Percentiles rank a stretch among this genome's conserved stretches.
Evolutionary conservation across 1,140 invertebrate species (phyloP).

Genomic region (Cardiocondyla obscurior): DNA sequence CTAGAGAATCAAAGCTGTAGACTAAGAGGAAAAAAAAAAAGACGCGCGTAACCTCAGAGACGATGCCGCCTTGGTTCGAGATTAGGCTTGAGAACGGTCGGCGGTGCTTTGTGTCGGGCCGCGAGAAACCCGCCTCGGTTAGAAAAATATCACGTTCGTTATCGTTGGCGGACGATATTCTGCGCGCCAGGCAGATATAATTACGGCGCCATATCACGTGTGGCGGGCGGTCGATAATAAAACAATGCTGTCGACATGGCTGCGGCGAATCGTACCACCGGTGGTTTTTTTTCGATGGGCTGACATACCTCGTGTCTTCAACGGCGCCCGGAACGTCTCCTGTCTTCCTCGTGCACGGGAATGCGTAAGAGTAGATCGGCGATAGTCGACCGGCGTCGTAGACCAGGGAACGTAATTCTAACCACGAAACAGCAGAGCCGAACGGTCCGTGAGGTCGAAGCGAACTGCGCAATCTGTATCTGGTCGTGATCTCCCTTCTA

Average conservation of each 20-base stretch:
- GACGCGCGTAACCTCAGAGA: neutral
- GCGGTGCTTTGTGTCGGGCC: neutral
- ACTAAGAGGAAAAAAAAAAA: neutral
- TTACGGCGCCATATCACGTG: neutral
- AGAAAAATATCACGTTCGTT: neutral
- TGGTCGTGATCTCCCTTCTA: neutral
- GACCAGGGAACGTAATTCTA: neutral
- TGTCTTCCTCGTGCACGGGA: neutral
- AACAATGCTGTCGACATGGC: neutral
- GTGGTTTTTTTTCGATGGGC: neutral
- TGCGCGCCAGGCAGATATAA: neutral
- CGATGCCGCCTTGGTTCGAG: neutral
- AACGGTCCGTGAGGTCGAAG: too few relatives aligned
- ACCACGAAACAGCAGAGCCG: neutral
- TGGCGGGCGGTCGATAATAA: conserved; percentile 8
- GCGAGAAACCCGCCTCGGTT: neutral
- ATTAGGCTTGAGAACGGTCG: neutral
- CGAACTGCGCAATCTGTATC: neutral
- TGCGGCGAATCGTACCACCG: neutral
- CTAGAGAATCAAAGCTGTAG: neutral
- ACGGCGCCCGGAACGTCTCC: neutral
- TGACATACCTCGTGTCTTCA: neutral
- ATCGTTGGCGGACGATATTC: neutral
- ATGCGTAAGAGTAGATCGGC: too few relatives aligned
- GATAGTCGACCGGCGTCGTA: neutral